Evolutionary conservation across 1,140 invertebrate genomes (phyloP).

Genomic region (Coenobita brevimanus): DNA sequence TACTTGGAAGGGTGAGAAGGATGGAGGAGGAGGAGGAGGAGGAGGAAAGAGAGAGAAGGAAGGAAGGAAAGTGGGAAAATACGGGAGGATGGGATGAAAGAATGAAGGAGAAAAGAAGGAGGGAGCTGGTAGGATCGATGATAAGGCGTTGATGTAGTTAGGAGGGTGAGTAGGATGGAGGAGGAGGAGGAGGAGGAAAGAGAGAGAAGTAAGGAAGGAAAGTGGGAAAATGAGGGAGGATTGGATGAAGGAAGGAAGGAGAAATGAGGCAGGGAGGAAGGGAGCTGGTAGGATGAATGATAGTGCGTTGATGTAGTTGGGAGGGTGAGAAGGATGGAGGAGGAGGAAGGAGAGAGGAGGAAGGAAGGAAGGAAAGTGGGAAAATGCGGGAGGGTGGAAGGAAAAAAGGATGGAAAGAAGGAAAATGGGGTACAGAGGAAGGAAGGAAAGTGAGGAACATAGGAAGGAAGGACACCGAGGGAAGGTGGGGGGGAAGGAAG

Average conservation of each 20-base stretch:
- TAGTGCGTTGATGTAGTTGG: no score
- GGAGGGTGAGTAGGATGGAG: neutral
- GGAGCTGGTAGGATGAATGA: neutral
- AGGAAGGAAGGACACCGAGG: no score
- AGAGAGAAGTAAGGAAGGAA: neutral
- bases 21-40: neutral
- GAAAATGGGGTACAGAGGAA: no score
- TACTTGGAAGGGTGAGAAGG: neutral
- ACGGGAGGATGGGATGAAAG: constrained; percentile 24
- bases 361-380: constrained; percentile 8
- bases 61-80: constrained; percentile 25
- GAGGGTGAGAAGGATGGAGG: neutral
- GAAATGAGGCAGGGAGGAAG: neutral
- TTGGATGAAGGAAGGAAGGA: neutral
- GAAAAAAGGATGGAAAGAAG: neutral
- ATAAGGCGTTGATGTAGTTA: neutral
- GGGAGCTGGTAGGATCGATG: neutral
- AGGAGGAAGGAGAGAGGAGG: neutral
- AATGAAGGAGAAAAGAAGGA: constrained; percentile 22
- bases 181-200: no score
- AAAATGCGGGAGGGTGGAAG: neutral
- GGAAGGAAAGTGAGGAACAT: no score
- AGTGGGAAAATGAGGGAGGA: no score
- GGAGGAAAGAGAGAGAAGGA: constrained; percentile 37
- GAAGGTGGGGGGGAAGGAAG: no score